Conservation (phyloP, 2,888 invertebrate species). For the Ectemnius continuus region DNA sequence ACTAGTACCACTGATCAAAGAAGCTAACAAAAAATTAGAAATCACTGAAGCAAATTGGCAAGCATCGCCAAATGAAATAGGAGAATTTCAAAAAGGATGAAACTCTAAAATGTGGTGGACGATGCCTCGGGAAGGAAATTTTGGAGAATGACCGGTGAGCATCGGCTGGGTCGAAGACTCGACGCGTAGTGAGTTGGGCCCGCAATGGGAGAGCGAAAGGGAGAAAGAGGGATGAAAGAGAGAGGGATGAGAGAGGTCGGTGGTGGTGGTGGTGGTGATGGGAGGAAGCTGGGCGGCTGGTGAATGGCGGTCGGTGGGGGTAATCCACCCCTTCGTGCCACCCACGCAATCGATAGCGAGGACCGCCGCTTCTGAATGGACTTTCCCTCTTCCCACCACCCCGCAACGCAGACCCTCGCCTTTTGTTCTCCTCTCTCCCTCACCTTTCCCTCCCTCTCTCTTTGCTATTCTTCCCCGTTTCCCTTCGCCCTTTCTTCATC, state of each 20-base stretch:
- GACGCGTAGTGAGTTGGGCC: background rate
- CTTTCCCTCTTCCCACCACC: conserved; percentile 70
- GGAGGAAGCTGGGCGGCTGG: conserved; percentile 35
- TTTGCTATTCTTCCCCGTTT: conserved; percentile 41
- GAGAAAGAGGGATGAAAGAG: background rate
- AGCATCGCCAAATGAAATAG: too few species aligned
- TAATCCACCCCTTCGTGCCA: conserved; percentile 54
- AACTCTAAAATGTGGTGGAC: too few species aligned
- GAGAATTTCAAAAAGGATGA: too few species aligned
- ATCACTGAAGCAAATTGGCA: too few species aligned
- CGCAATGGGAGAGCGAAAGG: background rate
- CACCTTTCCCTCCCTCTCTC: conserved; percentile 3
- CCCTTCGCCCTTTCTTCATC: too few species aligned
- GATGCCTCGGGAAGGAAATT: too few species aligned
- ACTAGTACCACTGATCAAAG: too few species aligned
- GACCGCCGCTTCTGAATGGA: conserved; percentile 76
- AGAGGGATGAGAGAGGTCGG: background rate
- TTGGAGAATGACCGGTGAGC: too few species aligned
- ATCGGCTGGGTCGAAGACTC: background rate
- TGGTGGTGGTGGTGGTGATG: background rate
- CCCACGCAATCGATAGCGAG: conserved; percentile 76
- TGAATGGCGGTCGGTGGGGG: conserved; percentile 59
- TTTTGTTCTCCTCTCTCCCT: conserved; percentile 51
- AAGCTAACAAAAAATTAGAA: too few species aligned
- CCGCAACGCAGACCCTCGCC: conserved; percentile 51